A percentile compares a stretch with the other conserved stretches of the same genome.
Evolutionary conservation across 2,888 invertebrate genomes (phyloP).

Genomic region (Linyphia triangularis): DNA sequence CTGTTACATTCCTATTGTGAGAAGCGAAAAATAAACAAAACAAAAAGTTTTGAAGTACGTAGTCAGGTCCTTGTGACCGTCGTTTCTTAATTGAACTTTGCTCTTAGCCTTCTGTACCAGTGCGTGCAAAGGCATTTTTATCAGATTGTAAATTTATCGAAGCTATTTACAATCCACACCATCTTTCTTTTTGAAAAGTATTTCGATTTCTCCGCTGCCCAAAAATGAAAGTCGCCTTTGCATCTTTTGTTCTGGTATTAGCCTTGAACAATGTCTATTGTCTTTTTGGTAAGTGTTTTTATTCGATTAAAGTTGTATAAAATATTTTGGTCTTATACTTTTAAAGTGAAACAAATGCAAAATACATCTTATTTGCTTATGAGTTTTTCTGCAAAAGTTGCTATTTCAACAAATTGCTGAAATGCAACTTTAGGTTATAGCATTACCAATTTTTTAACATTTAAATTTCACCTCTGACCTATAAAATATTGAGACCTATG

Average conservation of each 20-base stretch:
- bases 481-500: too few relatives aligned
- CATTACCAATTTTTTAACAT: too few relatives aligned
- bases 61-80: not conserved
- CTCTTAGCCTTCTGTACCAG: conserved; percentile 74
- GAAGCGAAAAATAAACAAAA: conserved; percentile 21
- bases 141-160: conserved; percentile 7
- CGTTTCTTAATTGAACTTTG: conserved; percentile 48
- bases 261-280: conserved; percentile 21
- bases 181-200: conserved; percentile 9
- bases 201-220: not conserved
- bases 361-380: too few relatives aligned
- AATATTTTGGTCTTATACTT: too few relatives aligned
- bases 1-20: not conserved
- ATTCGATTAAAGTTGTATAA: not conserved
- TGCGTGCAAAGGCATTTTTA: conserved; percentile 74
- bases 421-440: too few relatives aligned
- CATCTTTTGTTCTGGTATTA: conserved; percentile 17
- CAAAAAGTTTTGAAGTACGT: conserved; percentile 1
- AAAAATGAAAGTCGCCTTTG: conserved; percentile 36
- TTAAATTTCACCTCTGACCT: too few relatives aligned
- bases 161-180: conserved; percentile 5
- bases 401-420: too few relatives aligned
- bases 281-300: conserved; percentile 33
- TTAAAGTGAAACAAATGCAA: too few relatives aligned
- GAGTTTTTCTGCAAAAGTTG: too few relatives aligned